These are phyloP conservation scores for Hypomecis atomaria DNA, from an alignment of 2,888 invertebrate genomes.

Conservation along the genomic window DNA sequence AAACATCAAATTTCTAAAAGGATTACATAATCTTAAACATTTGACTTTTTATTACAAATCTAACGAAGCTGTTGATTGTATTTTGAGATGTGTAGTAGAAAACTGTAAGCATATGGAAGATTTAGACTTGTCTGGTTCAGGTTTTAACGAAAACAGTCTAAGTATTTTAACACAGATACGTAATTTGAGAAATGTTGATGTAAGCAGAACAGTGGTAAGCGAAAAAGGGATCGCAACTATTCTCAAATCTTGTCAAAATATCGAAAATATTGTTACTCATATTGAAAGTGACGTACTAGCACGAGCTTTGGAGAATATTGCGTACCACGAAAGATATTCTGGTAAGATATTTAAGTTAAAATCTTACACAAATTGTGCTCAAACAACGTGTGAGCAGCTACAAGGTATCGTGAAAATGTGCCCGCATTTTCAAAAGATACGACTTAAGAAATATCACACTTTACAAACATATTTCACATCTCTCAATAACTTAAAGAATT, in stretches of 20 bases:
- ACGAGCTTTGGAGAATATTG: not conserved
- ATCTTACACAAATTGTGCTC: not conserved
- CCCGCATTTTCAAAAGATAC: not conserved
- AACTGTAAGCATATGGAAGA: not conserved
- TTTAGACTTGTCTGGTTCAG: not conserved
- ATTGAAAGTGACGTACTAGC: not conserved
- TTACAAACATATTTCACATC: not conserved
- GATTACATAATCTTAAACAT: not conserved
- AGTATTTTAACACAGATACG: not conserved
- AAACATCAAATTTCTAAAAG: not conserved
- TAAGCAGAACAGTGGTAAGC: not conserved
- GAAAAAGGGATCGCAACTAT: not conserved
- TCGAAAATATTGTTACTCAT: not conserved
- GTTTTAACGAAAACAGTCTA: not conserved
- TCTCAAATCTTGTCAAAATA: constrained; percentile 3
- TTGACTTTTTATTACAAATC: not conserved
- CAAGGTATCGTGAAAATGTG: not conserved
- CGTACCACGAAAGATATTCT: not conserved
- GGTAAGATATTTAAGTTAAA: not conserved
- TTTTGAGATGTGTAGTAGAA: not conserved
- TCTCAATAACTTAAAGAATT: not conserved
- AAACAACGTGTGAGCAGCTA: not conserved
- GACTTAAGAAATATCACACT: not conserved
- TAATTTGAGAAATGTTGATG: not conserved
- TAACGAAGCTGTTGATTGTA: not conserved